Evolutionary conservation across 2,113 vertebrate species (phyloP).

Genomic region (Thryonomys swinderianus): DNA sequence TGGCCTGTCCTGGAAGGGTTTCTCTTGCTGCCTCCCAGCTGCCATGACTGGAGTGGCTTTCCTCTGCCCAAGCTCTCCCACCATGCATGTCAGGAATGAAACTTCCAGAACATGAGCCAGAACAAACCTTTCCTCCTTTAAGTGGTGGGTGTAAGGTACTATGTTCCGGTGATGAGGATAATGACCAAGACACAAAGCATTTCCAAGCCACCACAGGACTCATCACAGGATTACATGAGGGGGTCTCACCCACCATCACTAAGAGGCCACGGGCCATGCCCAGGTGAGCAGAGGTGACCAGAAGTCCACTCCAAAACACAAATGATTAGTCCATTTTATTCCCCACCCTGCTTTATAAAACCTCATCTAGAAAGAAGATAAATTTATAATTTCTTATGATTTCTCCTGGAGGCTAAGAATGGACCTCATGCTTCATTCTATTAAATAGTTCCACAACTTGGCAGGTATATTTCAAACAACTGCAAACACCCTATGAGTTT

Average conservation of each 20-base stretch:
- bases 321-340: background rate
- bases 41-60: background rate
- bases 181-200: background rate
- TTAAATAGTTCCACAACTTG: background rate
- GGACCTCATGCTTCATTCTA: background rate
- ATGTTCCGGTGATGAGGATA: background rate
- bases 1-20: background rate
- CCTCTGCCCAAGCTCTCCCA: background rate
- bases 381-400: background rate
- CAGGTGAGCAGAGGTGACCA: fast-evolving
- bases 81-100: background rate
- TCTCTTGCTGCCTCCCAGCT: background rate
- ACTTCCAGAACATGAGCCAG: background rate
- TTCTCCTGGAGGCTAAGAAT: background rate
- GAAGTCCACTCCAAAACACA: background rate
- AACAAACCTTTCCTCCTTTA: background rate
- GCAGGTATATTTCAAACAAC: background rate
- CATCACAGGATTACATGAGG: fast-evolving
- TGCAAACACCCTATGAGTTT: background rate
- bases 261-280: fast-evolving
- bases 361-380: background rate
- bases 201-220: background rate
- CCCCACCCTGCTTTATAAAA: background rate
- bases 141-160: background rate
- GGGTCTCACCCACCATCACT: background rate